Evolutionary conservation across 1,140 invertebrate species (phyloP).

Genomic region (Metopolophium dirhodum): DNA sequence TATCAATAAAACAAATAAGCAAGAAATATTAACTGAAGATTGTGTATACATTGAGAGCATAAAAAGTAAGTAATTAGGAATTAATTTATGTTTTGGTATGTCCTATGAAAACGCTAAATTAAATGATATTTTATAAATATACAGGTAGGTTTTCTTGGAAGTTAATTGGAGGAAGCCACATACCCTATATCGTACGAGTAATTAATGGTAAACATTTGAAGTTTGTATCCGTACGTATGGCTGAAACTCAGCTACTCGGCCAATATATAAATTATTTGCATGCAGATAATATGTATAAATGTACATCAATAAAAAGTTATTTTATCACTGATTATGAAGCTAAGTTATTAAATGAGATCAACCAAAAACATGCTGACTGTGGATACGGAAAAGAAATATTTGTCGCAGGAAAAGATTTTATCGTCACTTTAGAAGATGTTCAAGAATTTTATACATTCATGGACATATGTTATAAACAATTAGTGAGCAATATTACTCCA

Average conservation of each 20-base stretch:
- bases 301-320: constrained; percentile 89
- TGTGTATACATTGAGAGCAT: not conserved
- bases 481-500: constrained; percentile 66
- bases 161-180: constrained; percentile 76
- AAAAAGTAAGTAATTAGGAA: constrained; percentile 4
- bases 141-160: constrained; percentile 87
- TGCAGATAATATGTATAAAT: constrained; percentile 78
- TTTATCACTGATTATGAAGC: constrained; percentile 91
- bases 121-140: constrained; percentile 60
- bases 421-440: too few species aligned
- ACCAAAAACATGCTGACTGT: too few species aligned
- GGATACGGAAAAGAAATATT: too few species aligned
- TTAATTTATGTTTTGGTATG: not conserved
- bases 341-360: constrained; percentile 89
- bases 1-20: too few species aligned
- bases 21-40: too few species aligned
- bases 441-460: constrained; percentile 68
- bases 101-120: not conserved
- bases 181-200: constrained; percentile 76
- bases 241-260: constrained; percentile 81
- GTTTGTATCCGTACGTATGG: constrained; percentile 68
- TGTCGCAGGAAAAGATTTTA: too few species aligned
- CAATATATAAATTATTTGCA: constrained; percentile 76
- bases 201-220: constrained; percentile 73
- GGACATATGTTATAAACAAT: constrained; percentile 84